These are phyloP conservation scores for Lophotis ruficrista DNA, from an alignment of 2,113 vertebrate genomes.

Conservation along the genomic window DNA sequence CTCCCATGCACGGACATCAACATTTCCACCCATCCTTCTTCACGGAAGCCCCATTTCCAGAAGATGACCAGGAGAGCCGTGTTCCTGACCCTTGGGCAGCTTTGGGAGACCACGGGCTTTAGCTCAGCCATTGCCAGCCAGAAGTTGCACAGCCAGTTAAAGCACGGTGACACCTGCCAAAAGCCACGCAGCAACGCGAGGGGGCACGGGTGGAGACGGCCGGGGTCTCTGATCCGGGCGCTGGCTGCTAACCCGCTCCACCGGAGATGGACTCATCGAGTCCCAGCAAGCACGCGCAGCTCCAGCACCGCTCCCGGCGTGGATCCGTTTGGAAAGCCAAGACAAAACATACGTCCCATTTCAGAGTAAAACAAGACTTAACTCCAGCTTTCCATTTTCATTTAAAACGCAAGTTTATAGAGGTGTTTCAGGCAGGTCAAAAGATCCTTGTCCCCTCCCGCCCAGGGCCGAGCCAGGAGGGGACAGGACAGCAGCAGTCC, in stretches of 20 bases:
- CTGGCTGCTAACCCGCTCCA: not conserved
- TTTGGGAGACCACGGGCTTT: not conserved
- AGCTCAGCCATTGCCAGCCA: not conserved
- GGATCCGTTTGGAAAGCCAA: not conserved
- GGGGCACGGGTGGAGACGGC: not conserved
- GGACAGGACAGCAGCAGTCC: not conserved
- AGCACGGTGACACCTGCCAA: not conserved
- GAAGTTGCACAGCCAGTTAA: not conserved
- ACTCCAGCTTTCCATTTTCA: not conserved
- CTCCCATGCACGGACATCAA: not conserved
- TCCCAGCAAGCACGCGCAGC: not conserved
- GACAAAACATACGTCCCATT: not conserved
- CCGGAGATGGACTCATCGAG: not conserved
- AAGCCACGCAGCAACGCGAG: not conserved
- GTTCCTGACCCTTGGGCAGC: rapidly evolving
- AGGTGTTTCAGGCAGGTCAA: not conserved
- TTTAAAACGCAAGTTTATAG: not conserved
- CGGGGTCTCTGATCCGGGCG: not conserved
- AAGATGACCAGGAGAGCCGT: not conserved
- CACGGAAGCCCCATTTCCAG: not conserved
- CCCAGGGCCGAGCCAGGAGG: not conserved
- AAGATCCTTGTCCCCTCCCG: not conserved
- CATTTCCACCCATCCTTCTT: not conserved
- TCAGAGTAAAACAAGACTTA: not conserved
- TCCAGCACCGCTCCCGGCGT: not conserved